A percentile compares a stretch with the other conserved stretches of the same genome.
Conservation (phyloP, 1,140 invertebrate species). For the Vanessa atalanta region DNA sequence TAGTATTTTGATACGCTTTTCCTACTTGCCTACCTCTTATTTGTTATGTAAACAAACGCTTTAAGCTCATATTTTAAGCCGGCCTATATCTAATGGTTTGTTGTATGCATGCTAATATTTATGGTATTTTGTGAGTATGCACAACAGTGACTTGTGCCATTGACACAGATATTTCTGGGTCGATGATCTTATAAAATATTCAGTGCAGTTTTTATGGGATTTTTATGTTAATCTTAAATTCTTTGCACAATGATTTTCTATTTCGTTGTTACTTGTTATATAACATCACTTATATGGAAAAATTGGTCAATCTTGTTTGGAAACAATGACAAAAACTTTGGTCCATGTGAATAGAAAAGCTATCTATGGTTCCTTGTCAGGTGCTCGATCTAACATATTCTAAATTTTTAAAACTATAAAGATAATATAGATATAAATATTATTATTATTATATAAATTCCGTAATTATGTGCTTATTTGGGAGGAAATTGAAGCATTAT, state of each 20-base stretch:
- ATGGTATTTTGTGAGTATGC: constrained; percentile 30
- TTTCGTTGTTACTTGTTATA: not conserved
- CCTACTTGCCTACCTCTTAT: too few relatives aligned
- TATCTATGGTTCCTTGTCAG: too few relatives aligned
- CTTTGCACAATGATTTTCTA: constrained; percentile 14
- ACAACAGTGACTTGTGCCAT: constrained; percentile 34
- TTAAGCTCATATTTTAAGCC: not conserved
- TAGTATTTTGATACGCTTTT: too few relatives aligned
- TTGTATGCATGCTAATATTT: constrained; percentile 23
- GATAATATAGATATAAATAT: too few relatives aligned
- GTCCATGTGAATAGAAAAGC: not conserved
- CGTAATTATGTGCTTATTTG: too few relatives aligned
- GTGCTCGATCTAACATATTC: too few relatives aligned
- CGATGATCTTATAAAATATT: constrained; percentile 34
- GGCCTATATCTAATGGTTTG: constrained; percentile 21
- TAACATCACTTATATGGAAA: not conserved
- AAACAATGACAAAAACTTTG: not conserved
- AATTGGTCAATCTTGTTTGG: not conserved
- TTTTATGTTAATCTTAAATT: constrained; percentile 34
- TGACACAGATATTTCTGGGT: constrained; percentile 34
- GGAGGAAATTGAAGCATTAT: too few relatives aligned
- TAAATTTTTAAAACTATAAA: too few relatives aligned
- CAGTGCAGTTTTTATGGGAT: constrained; percentile 35
- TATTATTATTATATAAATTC: too few relatives aligned
- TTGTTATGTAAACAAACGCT: not conserved